These are phyloP conservation scores for Crax fasciolata DNA, from an alignment of 2,797 vertebrate species.

Conservation along the genomic window DNA sequence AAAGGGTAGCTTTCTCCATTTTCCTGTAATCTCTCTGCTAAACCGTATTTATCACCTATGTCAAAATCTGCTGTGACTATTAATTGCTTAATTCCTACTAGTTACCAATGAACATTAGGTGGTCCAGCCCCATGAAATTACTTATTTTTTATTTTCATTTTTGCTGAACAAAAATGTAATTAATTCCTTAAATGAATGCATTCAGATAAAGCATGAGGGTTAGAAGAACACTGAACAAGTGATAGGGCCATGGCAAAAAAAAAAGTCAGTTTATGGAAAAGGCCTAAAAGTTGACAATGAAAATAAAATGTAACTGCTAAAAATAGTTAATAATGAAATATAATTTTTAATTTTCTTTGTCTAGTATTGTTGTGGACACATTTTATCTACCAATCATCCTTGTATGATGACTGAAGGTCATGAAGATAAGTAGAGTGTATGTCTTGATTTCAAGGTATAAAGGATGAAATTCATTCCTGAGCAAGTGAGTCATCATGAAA, in stretches of 20 bases:
- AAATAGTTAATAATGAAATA: not conserved
- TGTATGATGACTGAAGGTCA: not conserved
- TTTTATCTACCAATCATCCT: not conserved
- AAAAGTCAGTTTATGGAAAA: not conserved
- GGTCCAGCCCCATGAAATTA: not conserved
- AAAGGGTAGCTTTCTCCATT: not conserved
- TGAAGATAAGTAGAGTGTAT: not conserved
- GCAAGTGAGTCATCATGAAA: not conserved
- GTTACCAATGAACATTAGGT: not conserved
- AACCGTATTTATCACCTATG: not conserved
- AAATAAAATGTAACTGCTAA: not conserved
- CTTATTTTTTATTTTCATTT: not conserved
- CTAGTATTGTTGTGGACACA: not conserved
- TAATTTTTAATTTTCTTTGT: not conserved
- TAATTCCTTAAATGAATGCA: not conserved
- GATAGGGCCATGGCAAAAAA: not conserved
- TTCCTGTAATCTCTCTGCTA: accelerated
- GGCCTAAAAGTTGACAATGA: not conserved
- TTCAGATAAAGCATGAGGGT: not conserved
- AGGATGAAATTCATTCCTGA: not conserved
- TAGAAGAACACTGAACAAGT: not conserved
- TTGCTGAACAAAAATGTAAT: not conserved
- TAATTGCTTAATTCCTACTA: not conserved
- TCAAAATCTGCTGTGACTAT: not conserved
- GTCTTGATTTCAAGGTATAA: not conserved